These are phyloP conservation scores for Pocillopora verrucosa DNA, from an alignment of 64 coral and sea anemone species.

Conservation along the genomic window DNA sequence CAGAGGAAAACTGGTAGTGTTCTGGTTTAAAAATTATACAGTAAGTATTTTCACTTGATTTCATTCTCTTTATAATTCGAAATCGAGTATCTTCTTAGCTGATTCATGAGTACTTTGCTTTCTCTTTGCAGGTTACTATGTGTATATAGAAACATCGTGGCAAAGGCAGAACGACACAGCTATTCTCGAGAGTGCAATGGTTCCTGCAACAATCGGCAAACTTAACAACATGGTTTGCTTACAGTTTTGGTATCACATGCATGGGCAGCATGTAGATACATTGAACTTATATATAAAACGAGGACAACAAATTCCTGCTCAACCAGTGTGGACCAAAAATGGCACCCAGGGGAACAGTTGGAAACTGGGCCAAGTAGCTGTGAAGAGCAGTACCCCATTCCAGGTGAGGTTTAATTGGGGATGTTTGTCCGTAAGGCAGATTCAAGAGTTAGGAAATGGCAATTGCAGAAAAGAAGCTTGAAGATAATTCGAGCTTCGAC, in stretches of 20 bases:
- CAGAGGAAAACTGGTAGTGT: no score
- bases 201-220: slow-evolving; percentile 59
- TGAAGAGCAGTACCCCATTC: slow-evolving; percentile 52
- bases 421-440: neutral
- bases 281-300: slow-evolving; percentile 65
- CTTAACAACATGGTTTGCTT: slow-evolving; percentile 70
- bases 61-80: no score
- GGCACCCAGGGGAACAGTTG: slow-evolving; percentile 87
- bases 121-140: slow-evolving; percentile 71
- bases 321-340: slow-evolving; percentile 71
- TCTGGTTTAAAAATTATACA: no score
- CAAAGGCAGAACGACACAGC: slow-evolving; percentile 73
- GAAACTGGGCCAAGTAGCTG: slow-evolving; percentile 69
- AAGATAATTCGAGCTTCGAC: no score
- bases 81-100: no score
- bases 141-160: slow-evolving; percentile 87
- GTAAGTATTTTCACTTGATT: no score
- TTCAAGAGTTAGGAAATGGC: no score
- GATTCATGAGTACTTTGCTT: neutral
- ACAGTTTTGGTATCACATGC: slow-evolving; percentile 98
- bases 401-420: slow-evolving; percentile 21
- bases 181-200: slow-evolving; percentile 48
- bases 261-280: slow-evolving; percentile 85
- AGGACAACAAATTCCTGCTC: slow-evolving; percentile 31
- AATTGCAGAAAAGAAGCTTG: no score